Base-by-base conservation (phyloP, 2,113 vertebrate genomes). In the Patagioenas fasciata region DNA sequence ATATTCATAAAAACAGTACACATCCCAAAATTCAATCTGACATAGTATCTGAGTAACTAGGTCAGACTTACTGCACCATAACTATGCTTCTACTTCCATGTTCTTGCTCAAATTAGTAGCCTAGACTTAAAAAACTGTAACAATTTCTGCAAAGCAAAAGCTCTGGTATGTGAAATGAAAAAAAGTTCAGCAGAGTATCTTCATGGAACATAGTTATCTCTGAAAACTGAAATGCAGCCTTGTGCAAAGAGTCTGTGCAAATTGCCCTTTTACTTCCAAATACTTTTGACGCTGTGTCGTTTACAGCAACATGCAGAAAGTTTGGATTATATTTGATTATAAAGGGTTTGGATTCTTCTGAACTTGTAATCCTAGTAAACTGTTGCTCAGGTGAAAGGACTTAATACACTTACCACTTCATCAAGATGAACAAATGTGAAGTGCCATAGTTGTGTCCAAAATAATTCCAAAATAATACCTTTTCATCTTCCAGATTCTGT, bases 251-350 rank as follows among this genome's bases (percentile, higher is more conserved):
- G 28, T 20, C 65, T 44, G 32, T 9, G 10, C 51, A 82, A 38
- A 60, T 47, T 47, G 29, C 61, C 28, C 77, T 17, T 0, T 47
- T 78, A 25, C 29, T 89, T 70, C 51, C 36, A 56, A 10, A 56
- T 15, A 14, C 17, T 25, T 66, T 42, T 44, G 57, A 2, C 36
- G 64, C 51, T 78, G 88, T 80, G 64, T 23, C 16, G 8, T 74
- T 74, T 82, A 38, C 34, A 79, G 60, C 31, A 71, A n/a, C 0
- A 0, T 40, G 26, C 21, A 50, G 8, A 61, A 48, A 28, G 15
- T 34, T 61, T 7, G 53, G 25, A 9, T 67, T 73, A 1, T 53
- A 4, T 50, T 70, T 66, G 40, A 66, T 74, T 32, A 8, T 4
- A 28, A 23, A 21, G 73, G 29, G 11, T 42, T 42, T n/a, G 74